Evolutionary conservation across 2,113 vertebrate genomes (phyloP), one percentile per base, ranked within the genome.

Genomic region (Ptilorrhoa leucosticta): DNA sequence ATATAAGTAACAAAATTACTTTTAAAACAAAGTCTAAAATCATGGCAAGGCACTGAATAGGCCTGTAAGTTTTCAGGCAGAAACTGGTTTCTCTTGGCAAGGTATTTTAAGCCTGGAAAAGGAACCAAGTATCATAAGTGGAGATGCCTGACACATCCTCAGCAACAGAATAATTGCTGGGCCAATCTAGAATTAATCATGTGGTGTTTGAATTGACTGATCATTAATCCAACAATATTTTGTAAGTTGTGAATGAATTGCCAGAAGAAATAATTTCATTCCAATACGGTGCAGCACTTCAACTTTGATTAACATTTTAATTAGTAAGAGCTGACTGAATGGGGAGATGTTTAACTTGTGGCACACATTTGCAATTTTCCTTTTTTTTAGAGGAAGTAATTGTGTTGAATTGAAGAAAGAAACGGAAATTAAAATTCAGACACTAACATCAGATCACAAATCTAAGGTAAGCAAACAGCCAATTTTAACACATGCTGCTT

Each of bases 331-430:
- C 93, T 91, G 81, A 63, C 57, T 94, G 76, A 90, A 96, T 78
- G 71, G 65, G 90, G 94, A 95, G 91, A 93, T 94, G 84, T 97
- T 96, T 98, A 97, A 98, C 90, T 93, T 92, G 77, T 96, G 91
- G 76, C 80, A 96, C 80, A 63, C 85, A 88, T 96, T 97, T 98
- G 44, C 22, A 76, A 93, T 93, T 97, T 96, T 96, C 51, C 47
- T 28, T 37, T 75, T 96, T 97, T 96, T 86, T 97, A 99, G 99
- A 90, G 99, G 99, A 98, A 99, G 98, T 96, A 99, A 99, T 98
- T 99, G 99, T 96, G 98, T 99, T 35, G 99, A 99, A 96, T 96
- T 99, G 97, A 99, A 99, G 98, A 99, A 99, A 97, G 99, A 99
- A 98, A 99, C 99, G 3, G 99, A 99, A 97, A 98, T 98, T 96